phyloP scores from a whole-genome alignment of 1,140 invertebrate species.

The Anagrus nilaparvatae region DNA sequence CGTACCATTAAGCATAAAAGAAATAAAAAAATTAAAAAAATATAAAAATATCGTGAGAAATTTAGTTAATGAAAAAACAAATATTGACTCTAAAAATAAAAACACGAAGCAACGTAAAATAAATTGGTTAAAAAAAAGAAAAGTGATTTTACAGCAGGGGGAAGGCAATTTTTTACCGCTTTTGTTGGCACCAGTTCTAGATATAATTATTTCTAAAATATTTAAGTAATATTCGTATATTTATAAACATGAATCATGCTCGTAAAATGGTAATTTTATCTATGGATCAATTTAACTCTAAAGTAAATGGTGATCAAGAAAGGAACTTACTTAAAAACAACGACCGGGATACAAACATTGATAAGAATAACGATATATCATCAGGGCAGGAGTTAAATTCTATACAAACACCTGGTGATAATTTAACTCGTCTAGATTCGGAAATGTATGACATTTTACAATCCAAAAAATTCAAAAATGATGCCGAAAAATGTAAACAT shows the following conservation, averaged over 20 bases:
- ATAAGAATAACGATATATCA: too few relatives aligned
- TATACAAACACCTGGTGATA: conserved; percentile 14
- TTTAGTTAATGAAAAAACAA: too few relatives aligned
- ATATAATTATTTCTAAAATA: background rate
- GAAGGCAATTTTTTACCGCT: conserved; percentile 2
- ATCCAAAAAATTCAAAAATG: background rate
- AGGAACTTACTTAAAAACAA: background rate
- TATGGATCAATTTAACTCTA: background rate
- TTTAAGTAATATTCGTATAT: background rate
- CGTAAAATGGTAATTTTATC: conserved; percentile 16
- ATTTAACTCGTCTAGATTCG: conserved; percentile 9
- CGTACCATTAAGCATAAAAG: too few relatives aligned
- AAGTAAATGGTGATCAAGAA: too few relatives aligned
- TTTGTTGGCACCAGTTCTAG: conserved; percentile 6
- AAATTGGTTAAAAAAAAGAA: conserved; percentile 2
- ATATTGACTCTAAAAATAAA: too few relatives aligned
- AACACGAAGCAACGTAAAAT: too few relatives aligned
- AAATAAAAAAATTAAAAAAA: conserved; percentile 2
- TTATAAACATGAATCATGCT: conserved; percentile 11
- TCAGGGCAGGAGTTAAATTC: background rate
- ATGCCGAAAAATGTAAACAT: conserved; percentile 10
- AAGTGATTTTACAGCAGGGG: background rate
- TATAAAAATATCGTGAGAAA: conserved; percentile 1
- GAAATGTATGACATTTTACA: conserved; percentile 14
- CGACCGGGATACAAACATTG: too few relatives aligned